Base-by-base conservation (phyloP, 2,797 vertebrate species). In the Macroramphosus scolopax region DNA sequence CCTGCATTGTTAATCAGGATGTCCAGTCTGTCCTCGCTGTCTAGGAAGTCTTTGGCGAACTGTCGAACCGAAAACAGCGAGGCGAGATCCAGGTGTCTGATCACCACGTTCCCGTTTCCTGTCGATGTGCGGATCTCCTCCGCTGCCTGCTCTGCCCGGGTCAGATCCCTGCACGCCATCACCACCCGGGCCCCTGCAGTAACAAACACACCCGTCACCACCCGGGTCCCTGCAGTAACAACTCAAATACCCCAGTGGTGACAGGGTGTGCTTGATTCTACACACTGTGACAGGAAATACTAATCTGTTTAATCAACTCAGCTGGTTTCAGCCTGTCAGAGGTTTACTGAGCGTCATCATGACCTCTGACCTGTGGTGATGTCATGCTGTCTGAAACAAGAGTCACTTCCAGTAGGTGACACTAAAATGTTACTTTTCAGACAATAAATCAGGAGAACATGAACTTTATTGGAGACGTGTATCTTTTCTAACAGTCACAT, bases 1-100 rank as follows among this genome's bases (percentile, higher is more conserved):
- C 90, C 90, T 63, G 90, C 90, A 1, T 92, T 92, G 71, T 91
- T 92, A 54, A 92, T 72, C 7, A 92, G 87, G 30, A 91, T 33
- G 67, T 92, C 87, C 37, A 91, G 71, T 13, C 86, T 56, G 24
- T 87, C 85, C 8, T 90, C 90, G 1, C 53, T 86, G 43, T 78
- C 75, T 20, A 66, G 30, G 46, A 89, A 83, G 20, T 87, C 86
- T 53, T 77, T 76, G 17, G 78, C 73, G 10, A 91, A 91, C 53
- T 80, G 72, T 20, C 50, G 64, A 13, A 92, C 74, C 0, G 90
- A 90, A 46, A 70, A 79, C 0, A 87, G n/a, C 0, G 88, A 90
- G 3, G 86, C 63, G 2, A 92, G 66, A 70, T 92, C 88, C 60
- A 92, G 63, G 55, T 88, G 86, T 52, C 83, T 44, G 37, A 83